These are phyloP conservation scores for Chydorus sphaericus DNA, from an alignment of 2,888 invertebrate genomes.

Conservation along the genomic window DNA sequence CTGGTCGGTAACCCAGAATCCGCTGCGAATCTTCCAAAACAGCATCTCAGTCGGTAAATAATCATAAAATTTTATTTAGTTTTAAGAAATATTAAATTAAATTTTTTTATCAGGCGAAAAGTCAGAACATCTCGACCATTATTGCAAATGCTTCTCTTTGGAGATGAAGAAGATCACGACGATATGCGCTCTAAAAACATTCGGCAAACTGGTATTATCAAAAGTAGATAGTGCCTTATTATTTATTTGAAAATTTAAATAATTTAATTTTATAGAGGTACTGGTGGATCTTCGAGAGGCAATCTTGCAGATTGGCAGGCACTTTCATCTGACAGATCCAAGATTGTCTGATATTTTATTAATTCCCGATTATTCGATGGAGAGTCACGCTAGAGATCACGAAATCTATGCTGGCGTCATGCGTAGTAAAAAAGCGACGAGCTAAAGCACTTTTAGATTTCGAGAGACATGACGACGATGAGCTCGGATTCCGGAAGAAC, in stretches of 20 bases:
- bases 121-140: constrained; percentile 81
- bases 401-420: constrained; percentile 90
- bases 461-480: constrained; percentile 95
- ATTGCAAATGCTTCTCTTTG: constrained; percentile 73
- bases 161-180: constrained; percentile 59
- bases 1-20: constrained; percentile 81
- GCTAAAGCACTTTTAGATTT: constrained; percentile 87
- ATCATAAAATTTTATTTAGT: neutral
- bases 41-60: constrained; percentile 55
- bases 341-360: constrained; percentile 56
- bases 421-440: constrained; percentile 64
- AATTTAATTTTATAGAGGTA: constrained; percentile 45
- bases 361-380: constrained; percentile 87
- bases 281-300: constrained; percentile 94
- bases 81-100: neutral
- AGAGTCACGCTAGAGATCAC: constrained; percentile 85
- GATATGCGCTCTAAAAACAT: constrained; percentile 90
- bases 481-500: constrained; percentile 93
- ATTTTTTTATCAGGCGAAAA: constrained; percentile 50
- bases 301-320: constrained; percentile 72
- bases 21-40: constrained; percentile 81
- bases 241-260: neutral
- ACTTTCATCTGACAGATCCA: constrained; percentile 87
- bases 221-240: neutral
- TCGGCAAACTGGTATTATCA: constrained; percentile 56